phyloP scores from a whole-genome alignment of 2,888 invertebrate species.

The Anoncus sp. region DNA sequence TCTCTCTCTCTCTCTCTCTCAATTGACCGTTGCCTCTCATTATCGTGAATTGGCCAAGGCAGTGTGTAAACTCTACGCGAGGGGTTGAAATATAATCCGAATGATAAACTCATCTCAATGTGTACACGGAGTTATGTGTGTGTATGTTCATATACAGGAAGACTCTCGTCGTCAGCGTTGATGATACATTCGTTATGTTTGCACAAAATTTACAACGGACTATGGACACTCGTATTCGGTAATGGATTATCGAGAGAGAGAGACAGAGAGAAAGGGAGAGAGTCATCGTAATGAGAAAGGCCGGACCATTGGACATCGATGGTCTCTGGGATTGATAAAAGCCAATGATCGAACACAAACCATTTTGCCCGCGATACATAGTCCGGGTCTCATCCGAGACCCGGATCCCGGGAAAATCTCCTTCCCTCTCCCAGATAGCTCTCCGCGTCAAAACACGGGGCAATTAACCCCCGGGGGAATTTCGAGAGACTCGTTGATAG shows the following conservation, averaged over 20 bases:
- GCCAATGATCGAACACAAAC: background rate
- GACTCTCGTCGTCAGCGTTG: slow-evolving; percentile 9
- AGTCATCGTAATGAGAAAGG: background rate
- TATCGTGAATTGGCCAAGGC: slow-evolving; percentile 25
- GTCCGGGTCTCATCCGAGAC: too few relatives aligned
- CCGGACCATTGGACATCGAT: background rate
- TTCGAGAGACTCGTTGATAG: slow-evolving; percentile 71
- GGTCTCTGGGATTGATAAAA: background rate
- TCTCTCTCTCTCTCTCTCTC: too few relatives aligned
- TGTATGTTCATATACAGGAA: too few relatives aligned
- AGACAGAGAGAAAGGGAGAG: too few relatives aligned
- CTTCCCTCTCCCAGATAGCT: slow-evolving; percentile 71
- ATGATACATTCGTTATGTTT: slow-evolving; percentile 60
- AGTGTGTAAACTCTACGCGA: slow-evolving; percentile 30
- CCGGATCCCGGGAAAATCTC: background rate
- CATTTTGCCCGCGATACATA: background rate
- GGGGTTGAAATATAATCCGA: slow-evolving; percentile 63
- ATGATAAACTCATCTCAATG: slow-evolving; percentile 64
- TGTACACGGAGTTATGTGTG: slow-evolving; percentile 27
- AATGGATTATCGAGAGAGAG: too few relatives aligned
- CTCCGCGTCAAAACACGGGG: slow-evolving; percentile 81
- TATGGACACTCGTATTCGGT: background rate
- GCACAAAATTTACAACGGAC: slow-evolving; percentile 45
- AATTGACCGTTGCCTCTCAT: slow-evolving; percentile 34
- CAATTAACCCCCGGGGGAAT: slow-evolving; percentile 82